These are phyloP conservation scores for Colinus virginianus DNA, from an alignment of 2,113 vertebrate genomes.

Conservation along the genomic window DNA sequence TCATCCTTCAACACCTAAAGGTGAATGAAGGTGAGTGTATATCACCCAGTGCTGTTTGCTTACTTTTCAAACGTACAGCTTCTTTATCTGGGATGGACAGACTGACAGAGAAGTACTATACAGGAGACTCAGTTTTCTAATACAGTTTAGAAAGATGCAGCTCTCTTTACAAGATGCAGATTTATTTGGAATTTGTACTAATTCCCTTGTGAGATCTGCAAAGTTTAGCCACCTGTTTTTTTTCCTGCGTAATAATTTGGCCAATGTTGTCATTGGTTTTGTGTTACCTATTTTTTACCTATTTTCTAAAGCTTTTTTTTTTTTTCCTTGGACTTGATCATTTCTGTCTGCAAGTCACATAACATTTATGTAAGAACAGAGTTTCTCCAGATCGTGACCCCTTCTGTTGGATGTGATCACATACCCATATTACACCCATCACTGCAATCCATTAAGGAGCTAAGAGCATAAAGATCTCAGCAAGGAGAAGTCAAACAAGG, in stretches of 20 bases:
- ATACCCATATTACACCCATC: background rate
- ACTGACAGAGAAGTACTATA: background rate
- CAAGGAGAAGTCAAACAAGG: background rate
- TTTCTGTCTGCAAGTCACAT: background rate
- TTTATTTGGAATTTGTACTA: background rate
- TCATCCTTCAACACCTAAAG: background rate
- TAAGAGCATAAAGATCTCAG: background rate
- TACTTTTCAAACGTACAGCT: background rate
- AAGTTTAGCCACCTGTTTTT: background rate
- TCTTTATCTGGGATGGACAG: background rate
- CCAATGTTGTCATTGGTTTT: background rate
- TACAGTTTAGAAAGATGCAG: background rate
- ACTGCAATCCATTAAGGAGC: background rate
- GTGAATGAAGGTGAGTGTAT: background rate
- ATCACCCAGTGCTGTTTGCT: rapidly evolving
- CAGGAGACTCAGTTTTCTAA: background rate
- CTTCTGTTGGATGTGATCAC: background rate
- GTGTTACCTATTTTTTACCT: background rate
- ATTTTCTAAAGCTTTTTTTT: background rate
- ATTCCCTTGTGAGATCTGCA: background rate
- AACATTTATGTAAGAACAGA: background rate
- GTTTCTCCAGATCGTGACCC: background rate
- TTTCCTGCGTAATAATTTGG: background rate
- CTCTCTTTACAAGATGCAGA: background rate
- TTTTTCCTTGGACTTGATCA: background rate